Evolutionary conservation across 2,113 vertebrate species (phyloP).

Genomic region (Paedocypris sp.): DNA sequence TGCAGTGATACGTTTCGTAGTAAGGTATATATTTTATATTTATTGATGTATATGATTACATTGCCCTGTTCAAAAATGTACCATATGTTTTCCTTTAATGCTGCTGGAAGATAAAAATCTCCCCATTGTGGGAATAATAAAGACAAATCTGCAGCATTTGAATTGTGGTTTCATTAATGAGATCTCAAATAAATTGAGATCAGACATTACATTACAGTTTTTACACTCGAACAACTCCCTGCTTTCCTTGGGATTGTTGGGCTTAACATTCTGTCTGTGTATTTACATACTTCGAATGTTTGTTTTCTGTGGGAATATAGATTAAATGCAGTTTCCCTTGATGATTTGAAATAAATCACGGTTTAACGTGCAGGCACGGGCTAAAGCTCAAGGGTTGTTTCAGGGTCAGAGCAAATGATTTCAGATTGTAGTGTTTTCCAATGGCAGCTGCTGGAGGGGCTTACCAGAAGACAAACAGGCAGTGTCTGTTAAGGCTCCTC

Average conservation of each 20-base stretch:
- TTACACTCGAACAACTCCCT: not conserved
- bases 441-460: slow-evolving; percentile 43
- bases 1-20: too few species aligned
- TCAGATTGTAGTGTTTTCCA: slow-evolving; percentile 19
- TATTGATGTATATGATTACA: too few species aligned
- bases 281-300: not conserved
- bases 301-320: not conserved
- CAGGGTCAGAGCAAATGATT: not conserved
- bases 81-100: too few species aligned
- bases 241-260: not conserved
- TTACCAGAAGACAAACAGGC: slow-evolving; percentile 44
- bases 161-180: too few species aligned
- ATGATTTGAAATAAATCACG: not conserved
- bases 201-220: too few species aligned
- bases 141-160: too few species aligned
- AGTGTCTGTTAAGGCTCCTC: slow-evolving; percentile 50
- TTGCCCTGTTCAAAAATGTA: too few species aligned
- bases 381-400: not conserved
- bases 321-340: not conserved
- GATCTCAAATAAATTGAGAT: too few species aligned
- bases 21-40: too few species aligned
- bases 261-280: not conserved
- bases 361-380: not conserved
- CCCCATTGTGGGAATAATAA: too few species aligned
- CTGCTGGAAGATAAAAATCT: too few species aligned